phyloP scores from a whole-genome alignment of 2,797 vertebrate genomes.

The Lagocephalus sceleratus region DNA sequence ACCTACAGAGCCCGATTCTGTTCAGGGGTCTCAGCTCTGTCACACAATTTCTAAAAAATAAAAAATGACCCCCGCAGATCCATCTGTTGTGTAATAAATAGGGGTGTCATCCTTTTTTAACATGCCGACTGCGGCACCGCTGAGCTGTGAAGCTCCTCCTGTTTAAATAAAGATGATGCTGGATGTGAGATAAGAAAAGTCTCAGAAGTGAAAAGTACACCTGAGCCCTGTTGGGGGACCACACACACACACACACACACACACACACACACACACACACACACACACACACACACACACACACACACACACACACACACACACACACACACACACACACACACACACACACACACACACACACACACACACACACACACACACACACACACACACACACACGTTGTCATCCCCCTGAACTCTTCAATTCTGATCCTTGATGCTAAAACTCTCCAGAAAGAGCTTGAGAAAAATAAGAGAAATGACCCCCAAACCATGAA shows the following conservation, averaged over 20 bases:
- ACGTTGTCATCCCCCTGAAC: conserved; percentile 3
- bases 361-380: conserved; percentile 18
- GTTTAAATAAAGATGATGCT: conserved; percentile 16
- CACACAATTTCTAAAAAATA: conserved; percentile 27
- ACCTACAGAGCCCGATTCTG: conserved; percentile 15
- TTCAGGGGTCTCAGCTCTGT: no score
- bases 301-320: conserved; percentile 18
- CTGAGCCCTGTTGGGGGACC: not conserved
- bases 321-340: no score
- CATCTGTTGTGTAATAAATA: not conserved
- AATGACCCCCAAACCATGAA: no score
- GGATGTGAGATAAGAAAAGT: conserved; percentile 13
- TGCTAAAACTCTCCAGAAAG: not conserved
- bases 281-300: conserved; percentile 15
- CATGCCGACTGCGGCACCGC: not conserved
- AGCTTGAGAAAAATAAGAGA: no score
- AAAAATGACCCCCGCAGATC: no score
- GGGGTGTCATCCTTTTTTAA: no score
- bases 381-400: conserved; percentile 17
- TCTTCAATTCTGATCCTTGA: not conserved
- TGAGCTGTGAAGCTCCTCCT: conserved; percentile 1
- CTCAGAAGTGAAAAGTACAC: conserved; percentile 5
- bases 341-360: conserved; percentile 11
- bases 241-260: conserved; percentile 7
- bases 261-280: conserved; percentile 14